phyloP scores from a whole-genome alignment of 2,888 invertebrate species.

The Galeruca laticollis region DNA sequence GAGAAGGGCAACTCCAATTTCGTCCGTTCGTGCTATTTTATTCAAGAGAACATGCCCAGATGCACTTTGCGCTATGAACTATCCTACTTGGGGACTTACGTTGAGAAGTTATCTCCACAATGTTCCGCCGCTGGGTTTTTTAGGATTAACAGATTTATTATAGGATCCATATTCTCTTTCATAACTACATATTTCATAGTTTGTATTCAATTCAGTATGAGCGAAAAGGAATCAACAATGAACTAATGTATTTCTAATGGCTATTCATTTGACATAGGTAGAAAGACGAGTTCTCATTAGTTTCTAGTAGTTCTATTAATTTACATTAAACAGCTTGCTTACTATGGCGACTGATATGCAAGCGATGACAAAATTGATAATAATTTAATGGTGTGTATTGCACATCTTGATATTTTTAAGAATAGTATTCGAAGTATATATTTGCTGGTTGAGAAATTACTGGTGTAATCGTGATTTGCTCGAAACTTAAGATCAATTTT shows the following conservation, averaged over 20 bases:
- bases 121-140: slow-evolving; percentile 27
- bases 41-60: slow-evolving; percentile 14
- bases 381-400: too few species aligned
- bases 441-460: too few species aligned
- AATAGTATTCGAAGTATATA: too few species aligned
- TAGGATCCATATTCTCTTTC: slow-evolving; percentile 21
- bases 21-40: neutral
- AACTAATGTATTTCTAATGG: neutral
- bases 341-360: too few species aligned
- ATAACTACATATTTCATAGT: slow-evolving; percentile 26
- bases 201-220: slow-evolving; percentile 23
- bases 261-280: too few species aligned
- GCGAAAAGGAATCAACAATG: neutral
- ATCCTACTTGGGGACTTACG: slow-evolving; percentile 2
- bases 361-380: too few species aligned
- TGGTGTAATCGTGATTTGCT: too few species aligned
- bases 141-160: slow-evolving; percentile 12
- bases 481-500: too few species aligned
- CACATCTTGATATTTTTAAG: too few species aligned
- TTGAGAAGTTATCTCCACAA: slow-evolving; percentile 8
- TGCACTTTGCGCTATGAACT: slow-evolving; percentile 9
- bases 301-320: too few species aligned
- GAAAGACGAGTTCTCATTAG: too few species aligned
- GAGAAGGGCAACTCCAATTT: slow-evolving; percentile 8
- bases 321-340: too few species aligned